Evolutionary conservation across 2,888 invertebrate species (phyloP).

Genomic region (Lasioglossum morio): DNA sequence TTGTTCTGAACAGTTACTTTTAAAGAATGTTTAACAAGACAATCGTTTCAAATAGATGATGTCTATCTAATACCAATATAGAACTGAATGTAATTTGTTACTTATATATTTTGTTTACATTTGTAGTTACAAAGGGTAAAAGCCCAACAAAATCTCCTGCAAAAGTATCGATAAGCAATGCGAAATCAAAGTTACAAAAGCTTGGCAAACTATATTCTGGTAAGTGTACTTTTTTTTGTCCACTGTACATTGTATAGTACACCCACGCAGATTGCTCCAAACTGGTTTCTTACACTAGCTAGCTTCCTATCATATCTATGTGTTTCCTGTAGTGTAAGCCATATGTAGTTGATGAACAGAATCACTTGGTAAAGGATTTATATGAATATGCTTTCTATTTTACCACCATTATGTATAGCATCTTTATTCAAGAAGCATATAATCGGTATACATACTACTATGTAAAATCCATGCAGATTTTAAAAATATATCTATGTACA

Average conservation of each 20-base stretch:
- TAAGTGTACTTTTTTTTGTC: conserved; percentile 74
- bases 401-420: not conserved
- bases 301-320: conserved; percentile 13
- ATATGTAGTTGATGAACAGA: conserved; percentile 14
- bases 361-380: not conserved
- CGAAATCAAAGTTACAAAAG: conserved; percentile 87
- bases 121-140: conserved; percentile 52
- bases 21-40: not conserved
- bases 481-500: no score
- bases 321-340: not conserved
- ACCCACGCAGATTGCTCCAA: conserved; percentile 68
- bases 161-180: conserved; percentile 67
- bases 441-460: no score
- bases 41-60: not conserved
- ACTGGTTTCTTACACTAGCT: conserved; percentile 74
- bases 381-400: not conserved
- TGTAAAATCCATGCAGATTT: no score
- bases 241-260: conserved; percentile 29
- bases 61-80: not conserved
- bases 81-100: not conserved
- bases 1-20: not conserved
- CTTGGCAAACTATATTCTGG: conserved; percentile 92
- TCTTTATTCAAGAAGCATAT: not conserved
- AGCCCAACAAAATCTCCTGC: conserved; percentile 66
- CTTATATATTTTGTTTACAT: conserved; percentile 16